A percentile compares a stretch with the other conserved stretches of the same genome.
Conservation (phyloP, 2,113 vertebrate genomes). For the Clinocottus analis region DNA sequence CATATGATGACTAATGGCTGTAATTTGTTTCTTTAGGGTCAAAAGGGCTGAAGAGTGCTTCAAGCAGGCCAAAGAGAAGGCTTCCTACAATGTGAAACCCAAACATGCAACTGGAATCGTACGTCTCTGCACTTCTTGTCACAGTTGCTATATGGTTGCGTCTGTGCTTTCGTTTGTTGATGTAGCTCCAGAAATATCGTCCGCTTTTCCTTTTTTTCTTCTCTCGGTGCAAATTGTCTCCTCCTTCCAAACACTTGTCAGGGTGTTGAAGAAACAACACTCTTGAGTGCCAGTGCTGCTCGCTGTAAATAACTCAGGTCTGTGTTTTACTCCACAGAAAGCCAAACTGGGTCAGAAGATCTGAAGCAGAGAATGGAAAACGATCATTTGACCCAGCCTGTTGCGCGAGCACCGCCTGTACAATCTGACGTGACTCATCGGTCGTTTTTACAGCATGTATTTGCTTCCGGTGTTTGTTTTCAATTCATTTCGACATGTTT, state of each 20-base stretch:
- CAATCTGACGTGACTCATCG: constrained; percentile 64
- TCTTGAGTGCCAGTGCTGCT: constrained; percentile 34
- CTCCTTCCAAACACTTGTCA: constrained; percentile 29
- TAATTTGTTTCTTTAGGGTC: constrained; percentile 81
- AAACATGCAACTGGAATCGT: constrained; percentile 95
- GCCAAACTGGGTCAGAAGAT: constrained; percentile 97
- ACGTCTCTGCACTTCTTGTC: constrained; percentile 67
- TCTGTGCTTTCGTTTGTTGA: constrained; percentile 22
- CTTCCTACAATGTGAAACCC: constrained; percentile 91
- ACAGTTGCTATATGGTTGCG: neutral
- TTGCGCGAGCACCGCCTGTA: constrained; percentile 63
- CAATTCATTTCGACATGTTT: constrained; percentile 50
- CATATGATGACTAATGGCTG: neutral
- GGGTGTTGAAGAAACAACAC: constrained; percentile 39
- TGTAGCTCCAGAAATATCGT: constrained; percentile 3
- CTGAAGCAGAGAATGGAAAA: constrained; percentile 78
- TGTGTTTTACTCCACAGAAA: constrained; percentile 88
- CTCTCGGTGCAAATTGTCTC: constrained; percentile 23
- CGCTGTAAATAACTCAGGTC: constrained; percentile 54
- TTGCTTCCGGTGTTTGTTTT: constrained; percentile 56
- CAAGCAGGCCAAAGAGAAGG: constrained; percentile 91
- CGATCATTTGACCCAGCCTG: constrained; percentile 49
- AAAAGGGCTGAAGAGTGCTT: constrained; percentile 93
- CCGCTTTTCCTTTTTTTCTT: constrained; percentile 1
- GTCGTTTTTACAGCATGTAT: constrained; percentile 53